Evolutionary conservation across 1,140 invertebrate species (phyloP).

Genomic region (Chionoecetes opilio): DNA sequence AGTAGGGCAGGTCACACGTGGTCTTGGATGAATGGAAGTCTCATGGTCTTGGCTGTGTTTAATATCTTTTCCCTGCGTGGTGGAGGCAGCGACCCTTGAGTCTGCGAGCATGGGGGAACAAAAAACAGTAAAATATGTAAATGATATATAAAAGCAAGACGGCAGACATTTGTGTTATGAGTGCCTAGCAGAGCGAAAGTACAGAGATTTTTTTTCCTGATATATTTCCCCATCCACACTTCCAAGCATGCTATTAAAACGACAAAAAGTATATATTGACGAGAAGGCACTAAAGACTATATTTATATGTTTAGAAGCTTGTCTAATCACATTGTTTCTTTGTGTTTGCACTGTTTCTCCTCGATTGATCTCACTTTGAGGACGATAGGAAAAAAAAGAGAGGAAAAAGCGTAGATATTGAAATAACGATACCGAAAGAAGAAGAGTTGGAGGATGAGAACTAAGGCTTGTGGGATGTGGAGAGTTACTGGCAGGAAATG

Average conservation of each 20-base stretch:
- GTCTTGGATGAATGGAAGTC: constrained; percentile 4
- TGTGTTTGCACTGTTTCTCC: too few relatives aligned
- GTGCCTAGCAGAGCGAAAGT: neutral
- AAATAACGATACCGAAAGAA: too few relatives aligned
- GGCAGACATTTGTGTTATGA: neutral
- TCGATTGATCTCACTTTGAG: too few relatives aligned
- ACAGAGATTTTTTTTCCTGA: neutral
- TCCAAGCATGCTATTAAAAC: neutral
- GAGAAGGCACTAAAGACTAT: too few relatives aligned
- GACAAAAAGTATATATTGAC: neutral
- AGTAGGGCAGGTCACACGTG: neutral
- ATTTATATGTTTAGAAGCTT: too few relatives aligned
- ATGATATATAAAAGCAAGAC: neutral
- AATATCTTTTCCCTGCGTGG: neutral
- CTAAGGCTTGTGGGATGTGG: too few relatives aligned
- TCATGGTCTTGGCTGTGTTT: neutral
- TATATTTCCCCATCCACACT: neutral
- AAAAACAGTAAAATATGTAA: neutral
- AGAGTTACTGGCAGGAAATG: neutral
- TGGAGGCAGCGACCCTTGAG: neutral
- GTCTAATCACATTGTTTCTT: too few relatives aligned
- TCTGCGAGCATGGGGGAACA: neutral
- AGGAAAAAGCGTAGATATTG: too few relatives aligned
- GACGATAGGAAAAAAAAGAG: too few relatives aligned
- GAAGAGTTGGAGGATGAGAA: too few relatives aligned